Evolutionary conservation across 1,140 invertebrate genomes (phyloP).

Genomic region (Acyrthosiphon pisum): DNA sequence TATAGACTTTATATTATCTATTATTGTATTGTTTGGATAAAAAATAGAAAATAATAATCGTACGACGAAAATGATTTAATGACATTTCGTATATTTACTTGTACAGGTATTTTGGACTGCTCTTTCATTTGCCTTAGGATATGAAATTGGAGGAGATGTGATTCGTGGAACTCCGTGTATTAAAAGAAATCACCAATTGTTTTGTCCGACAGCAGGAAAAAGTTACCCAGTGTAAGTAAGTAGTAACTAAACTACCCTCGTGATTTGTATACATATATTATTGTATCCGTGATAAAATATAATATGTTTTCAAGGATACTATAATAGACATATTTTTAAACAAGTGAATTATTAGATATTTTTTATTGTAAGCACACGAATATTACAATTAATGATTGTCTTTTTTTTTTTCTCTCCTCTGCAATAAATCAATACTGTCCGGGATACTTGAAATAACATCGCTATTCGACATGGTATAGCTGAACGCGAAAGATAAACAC

Average conservation of each 20-base stretch:
- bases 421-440: background rate
- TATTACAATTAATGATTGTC: background rate
- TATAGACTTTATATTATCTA: too few species aligned
- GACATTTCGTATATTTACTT: background rate
- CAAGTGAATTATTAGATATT: background rate
- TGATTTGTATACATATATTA: background rate
- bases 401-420: background rate
- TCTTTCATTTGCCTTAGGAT: conserved; percentile 80
- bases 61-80: background rate
- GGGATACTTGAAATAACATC: background rate
- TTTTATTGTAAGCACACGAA: background rate
- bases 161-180: conserved; percentile 87
- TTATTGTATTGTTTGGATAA: background rate
- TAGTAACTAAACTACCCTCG: conserved; percentile 49
- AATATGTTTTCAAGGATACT: background rate
- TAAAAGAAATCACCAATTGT: conserved; percentile 85
- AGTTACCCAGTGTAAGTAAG: conserved; percentile 85
- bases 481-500: background rate
- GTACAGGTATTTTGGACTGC: conserved; percentile 83
- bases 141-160: conserved; percentile 83
- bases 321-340: background rate
- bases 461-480: background rate
- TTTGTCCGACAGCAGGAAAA: conserved; percentile 88
- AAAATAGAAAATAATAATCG: background rate
- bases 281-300: background rate